Evolutionary conservation across 2,113 vertebrate genomes (phyloP), one percentile per base, ranked within the genome.

Genomic region (Aepyceros melampus): DNA sequence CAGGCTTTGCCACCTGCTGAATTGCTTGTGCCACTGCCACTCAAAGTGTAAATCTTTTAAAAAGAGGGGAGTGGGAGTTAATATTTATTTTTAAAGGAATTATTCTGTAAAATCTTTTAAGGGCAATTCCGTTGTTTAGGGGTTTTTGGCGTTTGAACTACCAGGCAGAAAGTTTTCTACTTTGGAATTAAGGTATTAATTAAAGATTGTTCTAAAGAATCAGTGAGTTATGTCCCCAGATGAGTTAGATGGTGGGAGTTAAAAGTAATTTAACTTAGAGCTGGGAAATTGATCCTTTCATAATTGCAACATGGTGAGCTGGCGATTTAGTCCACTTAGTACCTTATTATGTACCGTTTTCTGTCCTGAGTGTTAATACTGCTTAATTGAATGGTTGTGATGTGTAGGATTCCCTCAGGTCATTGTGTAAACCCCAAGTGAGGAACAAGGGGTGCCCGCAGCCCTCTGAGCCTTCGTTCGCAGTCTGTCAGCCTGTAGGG

Each of bases 191-290:
- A 91, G 51, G 55, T 88, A 51, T 93, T 56, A 83, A 51, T 90
- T 62, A 81, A 55, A 93, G 53, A 55, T 58, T 40, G 78, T n/a
- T 79, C 15, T 78, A 62, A 92, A 56, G 47, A 53, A 53, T 51
- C 79, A 15, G 40, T 40, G 83, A 64, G 56, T 45, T 67, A 31
- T 25, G 23, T 91, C 79, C 64, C 25, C 29, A 47, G 21, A 56
- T 16, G 60, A 76, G 36, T 76, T 86, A n/a, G 58, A 74, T 82
- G 71, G 49, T 74, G 58, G 93, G 67, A 86, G 58, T 83, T 90
- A 49, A 43, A 76, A 56, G 83, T 62, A 49, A 87, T 92, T 71
- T 90, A 21, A 43, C 90, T n/a, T 81, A n/a, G 43, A 89, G 33
- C 45, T 49, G 55, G 36, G 25, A 56, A 60, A 12, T 45, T 4